A percentile compares a stretch with the other conserved stretches of the same genome.
phyloP scores from a whole-genome alignment of 1,140 invertebrate genomes.

The Drosophila auraria region DNA sequence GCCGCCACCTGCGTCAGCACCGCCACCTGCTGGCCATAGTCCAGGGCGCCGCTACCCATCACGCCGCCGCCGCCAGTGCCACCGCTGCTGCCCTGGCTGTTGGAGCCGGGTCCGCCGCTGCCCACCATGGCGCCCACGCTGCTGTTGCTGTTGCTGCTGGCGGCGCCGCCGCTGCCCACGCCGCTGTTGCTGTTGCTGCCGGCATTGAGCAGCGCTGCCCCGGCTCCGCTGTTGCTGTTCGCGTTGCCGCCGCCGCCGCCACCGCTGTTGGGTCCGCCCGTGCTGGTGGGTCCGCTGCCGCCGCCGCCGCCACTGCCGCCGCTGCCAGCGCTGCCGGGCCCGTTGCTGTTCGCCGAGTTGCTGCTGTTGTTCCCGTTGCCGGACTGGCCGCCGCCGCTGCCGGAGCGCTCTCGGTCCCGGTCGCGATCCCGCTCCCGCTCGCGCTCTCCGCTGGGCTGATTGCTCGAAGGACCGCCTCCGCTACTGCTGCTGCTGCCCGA shows the following conservation, averaged over 20 bases:
- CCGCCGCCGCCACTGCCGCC: slow-evolving; percentile 48
- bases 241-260: slow-evolving; percentile 43
- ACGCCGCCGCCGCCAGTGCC: slow-evolving; percentile 20
- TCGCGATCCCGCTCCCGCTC: slow-evolving; percentile 40
- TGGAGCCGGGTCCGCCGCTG: slow-evolving; percentile 40
- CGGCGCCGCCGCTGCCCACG: slow-evolving; percentile 35
- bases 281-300: slow-evolving; percentile 31
- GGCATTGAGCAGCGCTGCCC: slow-evolving; percentile 40
- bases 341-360: slow-evolving; percentile 69
- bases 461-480: slow-evolving; percentile 1
- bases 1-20: slow-evolving; percentile 30
- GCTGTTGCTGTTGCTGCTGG: slow-evolving; percentile 58
- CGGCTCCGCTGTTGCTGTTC: slow-evolving; percentile 61
- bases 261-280: slow-evolving; percentile 48
- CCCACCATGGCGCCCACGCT: slow-evolving; percentile 40
- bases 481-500: slow-evolving; percentile 20
- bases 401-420: slow-evolving; percentile 34
- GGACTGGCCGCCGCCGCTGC: slow-evolving; percentile 38
- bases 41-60: slow-evolving; percentile 32
- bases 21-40: slow-evolving; percentile 50
- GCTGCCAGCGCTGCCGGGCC: slow-evolving; percentile 68
- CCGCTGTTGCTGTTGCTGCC: slow-evolving; percentile 59
- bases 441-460: slow-evolving; percentile 37
- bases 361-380: slow-evolving; percentile 57
- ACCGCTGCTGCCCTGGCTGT: slow-evolving; percentile 39